Base-by-base conservation (phyloP, 1,140 invertebrate genomes). In the Popillia japonica region DNA sequence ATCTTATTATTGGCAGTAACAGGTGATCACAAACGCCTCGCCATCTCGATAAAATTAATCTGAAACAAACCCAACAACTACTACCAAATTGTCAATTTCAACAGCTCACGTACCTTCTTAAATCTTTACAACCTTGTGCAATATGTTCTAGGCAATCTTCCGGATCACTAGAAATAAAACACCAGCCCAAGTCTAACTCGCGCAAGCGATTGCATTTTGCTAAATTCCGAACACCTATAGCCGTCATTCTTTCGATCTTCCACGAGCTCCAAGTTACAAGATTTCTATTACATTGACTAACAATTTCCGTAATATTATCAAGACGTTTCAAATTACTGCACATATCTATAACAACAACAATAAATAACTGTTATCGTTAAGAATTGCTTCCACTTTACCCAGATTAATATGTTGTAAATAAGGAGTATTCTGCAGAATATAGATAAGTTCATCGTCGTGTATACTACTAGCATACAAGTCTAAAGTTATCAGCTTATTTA, bases 131-230 rank as follows among this genome's bases (percentile, higher is more conserved):
- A 9, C 86, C 86, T 22, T 82, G 76, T 0, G 89, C 88, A 7
- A 92, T 83, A 27, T 84, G 78, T 6, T 83, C 79, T n/a, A 91
- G 82, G 80, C 88, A 88, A 75, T 88, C 86, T 6, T 84, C 87
- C 4, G 86, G 87, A 42, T 87, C 85, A 40, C 81, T 84, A 14
- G 86, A 78, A 9, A 87, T 83, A 44, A 88, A 81, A 77, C 95
- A 96, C 96, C 96, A 97, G 75, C 96, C 95, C 77, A 98, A 89
- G 88, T 98, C 96, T 20, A 97, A 86, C 87, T 97, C 95, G 83
- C 94, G 91, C 17, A 98, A 86, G 61, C 91, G 87, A 77, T 81
- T 87, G 83, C 94, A 96, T n/a, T 90, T 87, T 0, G 91, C 88
- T 3, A 98, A 86, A 10, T 91, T 90, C 79, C 88, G 86, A 0